Evolutionary conservation across 1,140 invertebrate genomes (phyloP).

Genomic region (honey bee (Apis mellifera)): DNA sequence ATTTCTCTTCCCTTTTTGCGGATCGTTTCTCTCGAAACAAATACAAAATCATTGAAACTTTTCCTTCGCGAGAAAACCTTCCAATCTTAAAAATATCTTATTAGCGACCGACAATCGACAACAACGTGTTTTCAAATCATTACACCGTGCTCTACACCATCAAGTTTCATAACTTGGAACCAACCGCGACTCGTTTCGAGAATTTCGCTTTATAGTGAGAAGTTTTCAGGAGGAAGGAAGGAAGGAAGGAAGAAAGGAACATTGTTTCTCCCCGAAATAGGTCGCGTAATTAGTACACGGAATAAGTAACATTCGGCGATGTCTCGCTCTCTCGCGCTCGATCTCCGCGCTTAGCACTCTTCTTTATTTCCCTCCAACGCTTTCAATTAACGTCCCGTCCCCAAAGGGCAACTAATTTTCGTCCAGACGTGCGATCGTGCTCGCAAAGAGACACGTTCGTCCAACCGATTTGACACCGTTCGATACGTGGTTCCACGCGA

Average conservation of each 20-base stretch:
- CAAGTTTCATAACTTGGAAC: conserved; percentile 6
- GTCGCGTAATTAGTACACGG: conserved; percentile 9
- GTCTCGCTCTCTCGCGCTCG: not conserved
- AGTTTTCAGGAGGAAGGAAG: not conserved
- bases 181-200: conserved; percentile 3
- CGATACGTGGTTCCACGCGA: too few species aligned
- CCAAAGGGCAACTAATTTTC: not conserved
- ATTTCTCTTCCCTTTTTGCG: not conserved
- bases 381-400: not conserved
- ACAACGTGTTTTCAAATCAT: not conserved
- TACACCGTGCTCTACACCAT: not conserved
- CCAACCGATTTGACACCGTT: not conserved
- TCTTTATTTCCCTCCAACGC: not conserved
- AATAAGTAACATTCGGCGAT: conserved; percentile 28
- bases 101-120: not conserved
- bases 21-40: not conserved
- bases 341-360: not conserved
- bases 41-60: not conserved
- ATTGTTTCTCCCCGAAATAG: not conserved
- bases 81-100: not conserved
- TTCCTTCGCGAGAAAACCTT: not conserved
- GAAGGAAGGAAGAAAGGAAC: not conserved
- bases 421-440: not conserved
- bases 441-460: not conserved
- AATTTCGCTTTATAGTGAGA: not conserved